Conservation (phyloP, 2,888 invertebrate genomes). For the Eristalinus aeneus region DNA sequence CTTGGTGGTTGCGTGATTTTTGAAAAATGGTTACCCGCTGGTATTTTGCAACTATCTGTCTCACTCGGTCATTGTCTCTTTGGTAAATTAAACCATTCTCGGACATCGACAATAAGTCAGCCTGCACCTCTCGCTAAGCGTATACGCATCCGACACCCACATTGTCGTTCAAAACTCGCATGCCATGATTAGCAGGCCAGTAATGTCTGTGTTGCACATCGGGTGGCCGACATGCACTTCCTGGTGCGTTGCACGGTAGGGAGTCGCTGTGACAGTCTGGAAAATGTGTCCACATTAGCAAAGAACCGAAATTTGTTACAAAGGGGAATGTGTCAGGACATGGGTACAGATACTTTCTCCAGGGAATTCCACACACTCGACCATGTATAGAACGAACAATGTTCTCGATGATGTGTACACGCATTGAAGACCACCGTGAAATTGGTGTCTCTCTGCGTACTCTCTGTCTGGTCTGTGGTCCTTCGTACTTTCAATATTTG, state of each 20-base stretch:
- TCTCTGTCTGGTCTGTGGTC: conserved; percentile 27
- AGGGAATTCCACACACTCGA: conserved; percentile 65
- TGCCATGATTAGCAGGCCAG: conserved; percentile 65
- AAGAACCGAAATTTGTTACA: conserved; percentile 63
- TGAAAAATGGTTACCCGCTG: conserved; percentile 36
- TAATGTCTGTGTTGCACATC: conserved; percentile 61
- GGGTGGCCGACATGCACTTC: conserved; percentile 69
- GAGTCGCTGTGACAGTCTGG: conserved; percentile 61
- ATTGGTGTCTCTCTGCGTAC: conserved; percentile 48
- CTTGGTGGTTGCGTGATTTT: conserved; percentile 54
- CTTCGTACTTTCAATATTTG: conserved; percentile 53
- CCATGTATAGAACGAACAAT: conserved; percentile 45
- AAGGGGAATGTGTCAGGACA: conserved; percentile 61
- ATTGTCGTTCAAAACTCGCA: conserved; percentile 44
- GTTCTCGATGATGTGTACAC: conserved; percentile 66
- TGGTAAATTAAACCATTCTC: conserved; percentile 64
- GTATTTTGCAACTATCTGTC: conserved; percentile 35
- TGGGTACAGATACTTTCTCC: conserved; percentile 62
- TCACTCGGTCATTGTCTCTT: conserved; percentile 47
- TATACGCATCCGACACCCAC: conserved; percentile 38
- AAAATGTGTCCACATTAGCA: conserved; percentile 70
- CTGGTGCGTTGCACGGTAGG: conserved; percentile 63
- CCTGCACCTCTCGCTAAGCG: conserved; percentile 32
- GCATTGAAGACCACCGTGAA: conserved; percentile 66
- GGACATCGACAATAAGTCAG: conserved; percentile 46